Evolutionary conservation across 92 coral and sea anemone genomes (phyloP).

Genomic region (Zoanthus sansibaricus): DNA sequence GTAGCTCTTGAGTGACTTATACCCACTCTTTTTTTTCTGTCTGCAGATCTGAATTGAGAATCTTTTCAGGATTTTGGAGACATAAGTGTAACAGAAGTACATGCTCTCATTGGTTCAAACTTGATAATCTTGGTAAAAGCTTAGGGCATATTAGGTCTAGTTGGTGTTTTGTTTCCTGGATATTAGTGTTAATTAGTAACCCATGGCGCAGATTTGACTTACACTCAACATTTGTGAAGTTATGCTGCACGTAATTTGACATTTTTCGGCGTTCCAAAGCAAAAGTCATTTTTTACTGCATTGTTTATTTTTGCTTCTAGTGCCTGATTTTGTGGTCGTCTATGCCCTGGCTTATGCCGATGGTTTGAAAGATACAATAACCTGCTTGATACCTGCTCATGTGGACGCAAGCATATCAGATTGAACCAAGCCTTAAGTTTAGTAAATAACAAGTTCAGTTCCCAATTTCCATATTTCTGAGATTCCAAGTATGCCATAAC

Average conservation of each 20-base stretch:
- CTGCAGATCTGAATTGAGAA: conserved; percentile 5
- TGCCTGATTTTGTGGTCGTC: conserved; percentile 51
- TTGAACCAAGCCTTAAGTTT: conserved; percentile 43
- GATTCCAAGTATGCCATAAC: conserved; percentile 35
- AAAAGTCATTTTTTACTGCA: conserved; percentile 43
- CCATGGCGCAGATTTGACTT: conserved; percentile 27
- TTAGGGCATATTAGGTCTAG: conserved; percentile 16
- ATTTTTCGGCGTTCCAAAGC: conserved; percentile 29
- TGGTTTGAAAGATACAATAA: conserved; percentile 36
- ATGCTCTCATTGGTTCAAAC: neutral
- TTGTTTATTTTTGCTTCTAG: conserved; percentile 44
- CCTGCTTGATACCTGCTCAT: conserved; percentile 2
- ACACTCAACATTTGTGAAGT: conserved; percentile 16
- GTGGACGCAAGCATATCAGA: conserved; percentile 27
- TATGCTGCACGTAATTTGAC: conserved; percentile 46
- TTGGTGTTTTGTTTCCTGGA: conserved; percentile 2
- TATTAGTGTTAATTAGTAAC: neutral
- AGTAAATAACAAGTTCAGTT: conserved; percentile 31
- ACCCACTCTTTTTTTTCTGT: conserved; percentile 35
- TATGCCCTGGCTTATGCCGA: conserved; percentile 15
- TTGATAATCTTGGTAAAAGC: conserved; percentile 10
- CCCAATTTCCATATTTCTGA: conserved; percentile 42
- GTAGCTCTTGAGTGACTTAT: conserved; percentile 23
- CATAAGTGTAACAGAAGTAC: neutral
- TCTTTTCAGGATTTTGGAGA: conserved; percentile 29